Evolutionary conservation across 2,888 invertebrate species (phyloP), one percentile per base, ranked within the genome.

Genomic region (Nomada lathburiana): DNA sequence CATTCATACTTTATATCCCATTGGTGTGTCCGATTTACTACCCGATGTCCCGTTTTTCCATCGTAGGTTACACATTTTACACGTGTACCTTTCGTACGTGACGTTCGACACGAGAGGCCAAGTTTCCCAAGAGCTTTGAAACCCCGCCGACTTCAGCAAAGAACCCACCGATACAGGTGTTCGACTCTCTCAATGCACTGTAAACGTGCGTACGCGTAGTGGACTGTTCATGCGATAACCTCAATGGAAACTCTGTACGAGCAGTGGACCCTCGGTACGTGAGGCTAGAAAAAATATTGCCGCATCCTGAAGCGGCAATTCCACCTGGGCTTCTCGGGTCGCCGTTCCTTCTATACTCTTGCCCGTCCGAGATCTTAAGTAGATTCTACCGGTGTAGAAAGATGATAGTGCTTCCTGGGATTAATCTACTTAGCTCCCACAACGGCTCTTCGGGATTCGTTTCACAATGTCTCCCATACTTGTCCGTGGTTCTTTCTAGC

Each of bases 331-430:
- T 87, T 78, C 47, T 74, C 26, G 11, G 73, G 36, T 47, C 65
- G 59, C 13, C 16, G 47, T 42, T 64, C 62, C 26, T 67, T 63
- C 53, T 47, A 62, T 20, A 26, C 67, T 72, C 64, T 59, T 70
- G 29, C 63, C 80, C 72, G 62, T 76, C 67, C 79, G n/a, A 42
- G n/a, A 59, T 44, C 80, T 87, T 84, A 82, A 86, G 82, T 60
- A 83, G 84, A 87, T 87, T 84, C 78, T 29, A 65, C 69, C 52
- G 26, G 59, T 50, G 42, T 44, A 53, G 77, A 84, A 83, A 78
- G 82, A 76, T 52, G 80, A 83, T 67, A 76, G 71, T 52, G 55
- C 76, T 65, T 81, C 63, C 76, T 44, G 70, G 81, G 74, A 75
- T 80, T 76, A 68, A 73, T 68, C 53, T 53, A 36, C 36, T 36